Percentiles rank a stretch among this genome's conserved stretches.
Evolutionary conservation across 2,888 invertebrate species (phyloP).

Genomic region (Tiliacea citrago): DNA sequence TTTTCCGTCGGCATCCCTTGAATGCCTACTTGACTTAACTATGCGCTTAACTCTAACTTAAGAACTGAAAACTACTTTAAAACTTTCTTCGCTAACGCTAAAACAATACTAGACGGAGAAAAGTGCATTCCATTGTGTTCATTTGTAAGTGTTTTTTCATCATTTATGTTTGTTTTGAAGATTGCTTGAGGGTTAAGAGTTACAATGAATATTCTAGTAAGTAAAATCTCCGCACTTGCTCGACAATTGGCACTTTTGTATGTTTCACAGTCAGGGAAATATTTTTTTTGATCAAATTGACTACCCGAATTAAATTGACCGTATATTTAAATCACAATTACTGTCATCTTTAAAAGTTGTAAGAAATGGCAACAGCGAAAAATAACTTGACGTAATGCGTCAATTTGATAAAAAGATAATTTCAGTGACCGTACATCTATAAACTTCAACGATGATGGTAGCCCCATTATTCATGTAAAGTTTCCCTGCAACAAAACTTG

Average conservation of each 20-base stretch:
- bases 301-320: no score
- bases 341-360: no score
- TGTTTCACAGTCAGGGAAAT: neutral
- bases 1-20: neutral
- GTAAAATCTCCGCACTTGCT: neutral
- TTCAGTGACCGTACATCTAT: neutral
- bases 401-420: no score
- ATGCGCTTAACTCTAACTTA: neutral
- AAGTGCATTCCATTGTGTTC: conserved; percentile 2
- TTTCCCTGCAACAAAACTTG: neutral
- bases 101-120: neutral
- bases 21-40: neutral
- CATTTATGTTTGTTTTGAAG: neutral
- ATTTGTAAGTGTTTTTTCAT: neutral
- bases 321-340: no score
- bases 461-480: neutral
- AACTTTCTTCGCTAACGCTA: neutral
- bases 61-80: conserved; percentile 16
- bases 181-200: neutral
- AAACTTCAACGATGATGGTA: neutral
- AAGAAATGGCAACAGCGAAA: no score
- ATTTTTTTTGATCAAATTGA: no score
- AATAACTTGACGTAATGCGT: no score
- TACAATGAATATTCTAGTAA: neutral
- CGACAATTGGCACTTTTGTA: neutral